These are phyloP conservation scores for Caerostris darwini DNA, from an alignment of 1,140 invertebrate genomes.

Conservation along the genomic window DNA sequence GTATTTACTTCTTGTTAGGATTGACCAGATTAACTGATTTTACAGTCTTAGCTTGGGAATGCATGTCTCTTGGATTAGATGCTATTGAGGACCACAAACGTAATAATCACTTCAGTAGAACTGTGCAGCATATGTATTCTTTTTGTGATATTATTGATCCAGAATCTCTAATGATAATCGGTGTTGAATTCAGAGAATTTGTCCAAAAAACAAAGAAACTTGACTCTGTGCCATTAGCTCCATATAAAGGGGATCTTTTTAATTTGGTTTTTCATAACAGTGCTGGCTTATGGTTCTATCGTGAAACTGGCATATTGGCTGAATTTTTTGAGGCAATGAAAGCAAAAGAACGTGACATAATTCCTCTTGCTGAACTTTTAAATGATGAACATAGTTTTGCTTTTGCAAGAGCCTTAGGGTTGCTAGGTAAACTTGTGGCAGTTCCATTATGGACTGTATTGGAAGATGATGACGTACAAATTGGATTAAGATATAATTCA, in stretches of 20 bases:
- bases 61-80: conserved; percentile 55
- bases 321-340: conserved; percentile 70
- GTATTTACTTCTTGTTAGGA: conserved; percentile 66
- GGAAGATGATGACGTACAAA: conserved; percentile 70
- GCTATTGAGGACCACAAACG: not conserved
- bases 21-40: conserved; percentile 72
- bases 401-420: conserved; percentile 66
- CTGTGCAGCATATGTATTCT: conserved; percentile 59
- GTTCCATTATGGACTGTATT: conserved; percentile 75
- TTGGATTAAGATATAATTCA: conserved; percentile 64
- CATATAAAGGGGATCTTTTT: conserved; percentile 66
- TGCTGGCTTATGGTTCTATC: conserved; percentile 76
- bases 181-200: conserved; percentile 56
- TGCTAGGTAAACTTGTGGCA: conserved; percentile 67
- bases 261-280: conserved; percentile 74
- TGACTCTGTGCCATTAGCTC: conserved; percentile 51
- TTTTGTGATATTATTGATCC: conserved; percentile 66
- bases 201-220: conserved; percentile 59
- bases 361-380: conserved; percentile 35
- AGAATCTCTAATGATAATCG: not conserved
- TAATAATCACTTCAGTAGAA: conserved; percentile 56
- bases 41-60: conserved; percentile 74
- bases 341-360: conserved; percentile 21
- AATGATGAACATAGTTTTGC: conserved; percentile 73
- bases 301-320: conserved; percentile 59